These are phyloP conservation scores for Microvelia longipes DNA, from an alignment of 1,140 invertebrate genomes.

Conservation along the genomic window DNA sequence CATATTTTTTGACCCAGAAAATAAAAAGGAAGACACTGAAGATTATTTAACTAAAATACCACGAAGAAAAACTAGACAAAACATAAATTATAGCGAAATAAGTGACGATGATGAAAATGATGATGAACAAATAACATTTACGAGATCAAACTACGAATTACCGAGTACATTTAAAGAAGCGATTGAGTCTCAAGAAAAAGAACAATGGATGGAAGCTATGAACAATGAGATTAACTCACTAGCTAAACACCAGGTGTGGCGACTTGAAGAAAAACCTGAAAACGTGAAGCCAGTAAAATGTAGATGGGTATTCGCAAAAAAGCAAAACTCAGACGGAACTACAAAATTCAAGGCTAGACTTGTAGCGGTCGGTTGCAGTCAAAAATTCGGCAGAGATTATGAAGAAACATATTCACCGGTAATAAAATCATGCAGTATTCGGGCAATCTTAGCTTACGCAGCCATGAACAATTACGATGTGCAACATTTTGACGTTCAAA, in stretches of 20 bases:
- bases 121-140: neutral
- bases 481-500: conserved; percentile 29
- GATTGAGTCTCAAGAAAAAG: neutral
- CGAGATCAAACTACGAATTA: neutral
- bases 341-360: neutral
- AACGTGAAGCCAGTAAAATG: neutral
- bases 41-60: neutral
- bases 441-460: conserved; percentile 28
- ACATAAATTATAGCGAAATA: neutral
- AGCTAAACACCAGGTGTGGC: neutral
- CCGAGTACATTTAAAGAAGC: neutral
- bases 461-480: conserved; percentile 25
- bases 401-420: conserved; percentile 19
- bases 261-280: neutral
- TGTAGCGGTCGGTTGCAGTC: neutral
- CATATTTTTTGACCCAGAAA: neutral
- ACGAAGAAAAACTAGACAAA: neutral
- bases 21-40: neutral
- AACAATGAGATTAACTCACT: neutral
- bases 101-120: neutral
- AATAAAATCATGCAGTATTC: conserved; percentile 20
- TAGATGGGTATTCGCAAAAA: neutral
- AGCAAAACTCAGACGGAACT: neutral
- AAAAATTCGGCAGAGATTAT: conserved; percentile 16
- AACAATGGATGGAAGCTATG: neutral